These are phyloP conservation scores for Pediacus dermestoides DNA, from an alignment of 2,888 invertebrate species.

Conservation along the genomic window DNA sequence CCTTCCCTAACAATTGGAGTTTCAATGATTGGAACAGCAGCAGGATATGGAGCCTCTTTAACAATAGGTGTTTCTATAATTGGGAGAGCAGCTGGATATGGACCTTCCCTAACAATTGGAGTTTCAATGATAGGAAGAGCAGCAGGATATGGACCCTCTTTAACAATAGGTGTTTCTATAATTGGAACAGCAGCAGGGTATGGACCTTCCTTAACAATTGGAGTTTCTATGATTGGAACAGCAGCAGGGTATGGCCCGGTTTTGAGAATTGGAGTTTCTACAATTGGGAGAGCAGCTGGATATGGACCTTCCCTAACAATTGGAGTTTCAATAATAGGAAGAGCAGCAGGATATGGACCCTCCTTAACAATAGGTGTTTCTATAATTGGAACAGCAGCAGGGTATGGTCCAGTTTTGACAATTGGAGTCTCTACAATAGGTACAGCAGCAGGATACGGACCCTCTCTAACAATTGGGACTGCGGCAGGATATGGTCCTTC, in stretches of 20 bases:
- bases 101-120: no score
- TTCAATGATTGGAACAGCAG: no score
- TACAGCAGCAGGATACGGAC: not conserved
- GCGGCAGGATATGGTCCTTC: slow-evolving; percentile 1
- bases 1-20: no score
- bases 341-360: not conserved
- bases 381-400: slow-evolving; percentile 4
- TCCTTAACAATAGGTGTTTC: slow-evolving; percentile 1
- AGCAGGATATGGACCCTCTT: slow-evolving; percentile 2
- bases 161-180: no score
- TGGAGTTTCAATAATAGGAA: not conserved
- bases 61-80: no score
- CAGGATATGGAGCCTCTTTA: no score
- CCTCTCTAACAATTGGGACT: not conserved
- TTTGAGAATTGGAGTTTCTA: not conserved
- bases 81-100: no score
- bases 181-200: slow-evolving; percentile 6
- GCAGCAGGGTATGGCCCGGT: slow-evolving; percentile 3
- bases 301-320: slow-evolving; percentile 3
- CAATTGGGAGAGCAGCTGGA: slow-evolving; percentile 5
- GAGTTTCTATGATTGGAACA: not conserved
- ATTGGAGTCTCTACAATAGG: slow-evolving; percentile 1
- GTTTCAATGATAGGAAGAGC: no score
- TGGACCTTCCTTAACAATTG: not conserved
- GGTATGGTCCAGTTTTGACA: slow-evolving; percentile 6